Evolutionary conservation across 53 echinoderm and acorn worm species (phyloP), one percentile per base, ranked within the genome.

Genomic region (Temnopleurus reevesii): DNA sequence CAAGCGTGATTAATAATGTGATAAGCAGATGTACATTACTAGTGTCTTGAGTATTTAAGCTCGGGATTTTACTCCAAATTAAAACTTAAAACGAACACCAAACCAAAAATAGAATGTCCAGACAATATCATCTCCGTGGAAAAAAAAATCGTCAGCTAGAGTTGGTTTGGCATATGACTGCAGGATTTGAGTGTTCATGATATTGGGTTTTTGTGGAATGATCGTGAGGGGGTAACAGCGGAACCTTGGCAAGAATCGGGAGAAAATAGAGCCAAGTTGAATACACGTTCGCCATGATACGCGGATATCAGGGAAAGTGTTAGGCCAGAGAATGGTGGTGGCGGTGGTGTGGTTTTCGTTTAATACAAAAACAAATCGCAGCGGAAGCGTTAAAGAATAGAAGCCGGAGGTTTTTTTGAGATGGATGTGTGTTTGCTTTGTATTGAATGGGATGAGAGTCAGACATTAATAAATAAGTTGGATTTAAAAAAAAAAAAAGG

Each of bases 391-490:
- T 17, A 53, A 79, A 79, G 26, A 46, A 66, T 35, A 79, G 79
- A 46, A 79, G 79, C 79, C 79, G 51, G 79, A 79, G 51, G 29
- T 66, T 66, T n/a, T 60, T 60, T 82, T 49, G 55, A 82, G 30
- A 82, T 82, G 83, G 45, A 85, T 60, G 85, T 85, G 81, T 77
- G 35, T 60, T 53, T 85, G 60, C 60, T 45, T 85, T 5, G 38
- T 59, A 59, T 29, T 85, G 85, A 59, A 85, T 85, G 85, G 46
- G 31, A 85, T 85, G 85, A 85, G 46, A 85, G 85, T 85, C 85
- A 85, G 85, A 85, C 85, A 60, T 33, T 36, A 82, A 51, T 33
- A 49, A n/a, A 79, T n/a, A 44, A 19, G 10, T 53, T 41, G 36
- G 25, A 12, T 38, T 38, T 55, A 59, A 60, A 60, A 53, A 83